Evolutionary conservation across 2,797 vertebrate genomes (phyloP), one percentile per base, ranked within the genome.

Genomic region (Pogonophryne albipinna): DNA sequence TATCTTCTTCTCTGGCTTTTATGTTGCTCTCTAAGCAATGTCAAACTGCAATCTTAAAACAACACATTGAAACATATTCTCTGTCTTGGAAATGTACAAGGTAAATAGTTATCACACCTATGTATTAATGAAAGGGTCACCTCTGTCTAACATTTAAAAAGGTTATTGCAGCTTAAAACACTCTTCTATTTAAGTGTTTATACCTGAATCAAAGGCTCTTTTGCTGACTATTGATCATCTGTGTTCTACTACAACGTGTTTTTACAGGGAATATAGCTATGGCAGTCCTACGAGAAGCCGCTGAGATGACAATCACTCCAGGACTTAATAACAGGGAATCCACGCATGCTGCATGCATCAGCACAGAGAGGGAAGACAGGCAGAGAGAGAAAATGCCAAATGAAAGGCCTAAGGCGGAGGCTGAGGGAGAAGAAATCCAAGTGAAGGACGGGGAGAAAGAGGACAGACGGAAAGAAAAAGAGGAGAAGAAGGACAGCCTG

Each of bases 211-310:
- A 74, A 56, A 52, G 2, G 31, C 41, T 51, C 31, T 70, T 20
- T 14, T 69, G 2, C 15, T 61, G 12, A 59, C 10, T 31, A 3
- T 56, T 0, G 50, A 34, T 71, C 16, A 20, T 44, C 1, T 66
- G 2, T 59, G 59, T 57, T 38, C 42, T 50, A 11, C 12, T 27
- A 10, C 51, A 12, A 38, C 55, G 19, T 83, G 10, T 69, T 66
- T 66, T 68, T 53, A 41, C 72, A 94, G 93, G 79, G 51, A 92
- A 77, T 75, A 89, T 93, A 53, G 80, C 82, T 27, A 27, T 78
- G 23, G 82, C 85, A 10, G 81, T 85, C 51, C 84, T 94, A n/a
- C 91, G 90, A 67, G 85, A 87, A 75, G 82, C 71, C 1, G 58
- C 76, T 52, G 79, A 80, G 45, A 78, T 78, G 85, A 87, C 89